Conservation (phyloP, 2,797 vertebrate genomes). For the Smutsia temminckii region DNA sequence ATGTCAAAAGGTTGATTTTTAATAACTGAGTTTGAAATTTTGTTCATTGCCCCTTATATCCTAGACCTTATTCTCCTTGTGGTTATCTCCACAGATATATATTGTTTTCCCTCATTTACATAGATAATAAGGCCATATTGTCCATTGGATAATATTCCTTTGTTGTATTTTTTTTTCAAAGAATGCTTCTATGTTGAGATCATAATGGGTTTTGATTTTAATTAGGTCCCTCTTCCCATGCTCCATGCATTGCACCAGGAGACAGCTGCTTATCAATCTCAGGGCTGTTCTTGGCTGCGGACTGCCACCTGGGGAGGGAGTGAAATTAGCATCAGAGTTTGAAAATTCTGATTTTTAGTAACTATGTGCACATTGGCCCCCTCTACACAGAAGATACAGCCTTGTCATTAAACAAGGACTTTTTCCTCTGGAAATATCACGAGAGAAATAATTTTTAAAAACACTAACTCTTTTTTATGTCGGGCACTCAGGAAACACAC, state of each 20-base stretch:
- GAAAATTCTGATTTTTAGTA: conserved; percentile 16
- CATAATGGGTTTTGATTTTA: background rate
- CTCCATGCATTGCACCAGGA: background rate
- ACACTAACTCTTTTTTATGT: background rate
- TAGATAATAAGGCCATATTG: background rate
- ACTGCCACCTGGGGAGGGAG: background rate
- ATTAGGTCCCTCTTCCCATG: background rate
- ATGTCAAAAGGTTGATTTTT: background rate
- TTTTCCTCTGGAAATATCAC: conserved; percentile 29
- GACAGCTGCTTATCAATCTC: background rate
- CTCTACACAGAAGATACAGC: background rate
- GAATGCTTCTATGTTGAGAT: background rate
- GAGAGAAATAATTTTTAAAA: conserved; percentile 43
- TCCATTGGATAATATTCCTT: background rate
- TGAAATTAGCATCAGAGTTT: background rate
- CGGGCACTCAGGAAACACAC: conserved; percentile 35
- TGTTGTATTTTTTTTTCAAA: background rate
- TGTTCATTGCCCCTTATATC: background rate
- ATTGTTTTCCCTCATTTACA: background rate
- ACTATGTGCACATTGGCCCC: background rate
- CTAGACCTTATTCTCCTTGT: background rate
- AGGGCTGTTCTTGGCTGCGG: background rate
- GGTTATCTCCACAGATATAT: background rate
- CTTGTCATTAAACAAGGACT: background rate
- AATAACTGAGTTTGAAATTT: background rate